Evolutionary conservation across 2,797 vertebrate genomes (phyloP).

Genomic region (Dipus sagitta): DNA sequence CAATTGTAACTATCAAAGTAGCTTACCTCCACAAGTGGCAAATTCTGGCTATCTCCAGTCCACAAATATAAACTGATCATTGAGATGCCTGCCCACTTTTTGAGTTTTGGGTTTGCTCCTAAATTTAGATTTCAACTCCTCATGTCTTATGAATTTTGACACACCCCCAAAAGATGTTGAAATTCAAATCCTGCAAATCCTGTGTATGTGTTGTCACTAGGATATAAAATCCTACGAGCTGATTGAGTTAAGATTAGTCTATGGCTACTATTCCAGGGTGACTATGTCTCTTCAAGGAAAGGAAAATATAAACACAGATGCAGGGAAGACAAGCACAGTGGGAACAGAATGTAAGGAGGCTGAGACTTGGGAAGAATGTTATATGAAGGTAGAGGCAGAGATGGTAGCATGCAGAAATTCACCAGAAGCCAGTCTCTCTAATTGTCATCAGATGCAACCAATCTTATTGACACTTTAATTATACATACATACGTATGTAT

Average conservation of each 20-base stretch:
- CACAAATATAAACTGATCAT: background rate
- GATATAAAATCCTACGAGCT: constrained; percentile 13
- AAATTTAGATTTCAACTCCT: constrained; percentile 24
- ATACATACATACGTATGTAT: too few species aligned
- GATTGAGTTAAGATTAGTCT: background rate
- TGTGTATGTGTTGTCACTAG: background rate
- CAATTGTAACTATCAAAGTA: background rate
- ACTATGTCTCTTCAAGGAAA: background rate
- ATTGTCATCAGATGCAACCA: background rate
- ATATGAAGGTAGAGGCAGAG: background rate
- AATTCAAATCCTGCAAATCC: background rate
- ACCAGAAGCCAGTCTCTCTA: background rate
- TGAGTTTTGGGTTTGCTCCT: constrained; percentile 6
- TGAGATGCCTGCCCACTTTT: background rate
- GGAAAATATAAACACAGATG: background rate
- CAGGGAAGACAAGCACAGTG: background rate
- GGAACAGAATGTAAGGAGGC: background rate
- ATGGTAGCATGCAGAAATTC: too few species aligned
- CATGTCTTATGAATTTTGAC: background rate
- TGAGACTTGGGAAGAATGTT: background rate
- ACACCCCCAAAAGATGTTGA: background rate
- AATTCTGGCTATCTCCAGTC: background rate
- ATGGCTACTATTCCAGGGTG: background rate
- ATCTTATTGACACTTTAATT: background rate
- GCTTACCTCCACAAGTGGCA: background rate